Conservation (phyloP, 2,888 invertebrate species). For the Trichopoda pennipes region DNA sequence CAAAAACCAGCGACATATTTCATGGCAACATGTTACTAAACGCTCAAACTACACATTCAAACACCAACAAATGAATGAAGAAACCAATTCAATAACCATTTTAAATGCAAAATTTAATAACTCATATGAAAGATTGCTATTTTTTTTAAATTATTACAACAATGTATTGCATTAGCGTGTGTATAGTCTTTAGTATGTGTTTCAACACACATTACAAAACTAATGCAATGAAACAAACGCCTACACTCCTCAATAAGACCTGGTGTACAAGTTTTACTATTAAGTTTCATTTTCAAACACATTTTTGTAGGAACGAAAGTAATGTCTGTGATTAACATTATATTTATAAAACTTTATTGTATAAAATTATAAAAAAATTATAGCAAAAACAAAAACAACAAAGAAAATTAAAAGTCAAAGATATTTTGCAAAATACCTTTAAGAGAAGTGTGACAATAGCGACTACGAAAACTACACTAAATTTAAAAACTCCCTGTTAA, state of each 20-base stretch:
- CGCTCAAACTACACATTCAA: not conserved
- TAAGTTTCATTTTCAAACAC: slow-evolving; percentile 28
- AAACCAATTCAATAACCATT: slow-evolving; percentile 36
- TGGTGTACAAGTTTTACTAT: slow-evolving; percentile 29
- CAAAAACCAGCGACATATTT: no score
- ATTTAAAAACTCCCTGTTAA: no score
- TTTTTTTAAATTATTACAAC: slow-evolving; percentile 47
- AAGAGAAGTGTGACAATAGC: no score
- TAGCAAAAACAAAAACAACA: not conserved
- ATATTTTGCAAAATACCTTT: no score
- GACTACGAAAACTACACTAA: no score
- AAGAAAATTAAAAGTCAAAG: no score
- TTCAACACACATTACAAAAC: not conserved
- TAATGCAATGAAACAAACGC: slow-evolving; percentile 41
- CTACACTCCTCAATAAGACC: slow-evolving; percentile 45
- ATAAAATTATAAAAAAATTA: slow-evolving; percentile 43
- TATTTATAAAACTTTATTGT: slow-evolving; percentile 12
- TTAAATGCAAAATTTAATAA: slow-evolving; percentile 57
- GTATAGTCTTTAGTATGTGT: no score
- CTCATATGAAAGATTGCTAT: slow-evolving; percentile 26
- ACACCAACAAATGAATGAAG: slow-evolving; percentile 28
- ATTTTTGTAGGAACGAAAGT: not conserved
- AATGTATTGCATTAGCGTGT: not conserved
- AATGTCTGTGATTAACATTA: slow-evolving; percentile 4
- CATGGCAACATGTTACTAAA: slow-evolving; percentile 35